Conservation (phyloP, 2,888 invertebrate genomes). For the Ischnura elegans region DNA sequence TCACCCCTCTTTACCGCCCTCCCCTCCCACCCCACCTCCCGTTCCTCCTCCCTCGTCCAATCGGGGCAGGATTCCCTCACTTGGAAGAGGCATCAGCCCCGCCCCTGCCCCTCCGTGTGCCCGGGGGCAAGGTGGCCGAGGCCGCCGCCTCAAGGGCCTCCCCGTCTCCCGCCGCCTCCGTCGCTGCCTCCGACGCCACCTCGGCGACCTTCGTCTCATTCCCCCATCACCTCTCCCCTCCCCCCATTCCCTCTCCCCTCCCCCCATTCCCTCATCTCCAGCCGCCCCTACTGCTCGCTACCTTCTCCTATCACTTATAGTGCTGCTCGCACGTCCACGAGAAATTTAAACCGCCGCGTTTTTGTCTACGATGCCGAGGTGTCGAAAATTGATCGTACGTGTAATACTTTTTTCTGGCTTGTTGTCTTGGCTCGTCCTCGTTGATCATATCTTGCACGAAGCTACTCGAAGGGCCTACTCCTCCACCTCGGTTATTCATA, state of each 20-base stretch:
- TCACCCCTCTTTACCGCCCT: neutral
- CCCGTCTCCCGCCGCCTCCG: neutral
- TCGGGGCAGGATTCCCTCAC: constrained; percentile 41
- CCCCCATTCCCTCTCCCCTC: neutral
- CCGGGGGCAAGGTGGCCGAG: constrained; percentile 57
- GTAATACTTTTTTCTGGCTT: neutral
- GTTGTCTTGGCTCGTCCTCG: neutral
- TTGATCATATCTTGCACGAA: neutral
- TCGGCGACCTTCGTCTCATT: constrained; percentile 57
- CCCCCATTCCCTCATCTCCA: constrained; percentile 13
- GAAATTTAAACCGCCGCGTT: neutral
- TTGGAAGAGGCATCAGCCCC: neutral
- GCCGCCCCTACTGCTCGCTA: neutral
- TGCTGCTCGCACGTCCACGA: neutral
- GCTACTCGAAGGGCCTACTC: neutral
- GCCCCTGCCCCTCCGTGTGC: constrained; percentile 19
- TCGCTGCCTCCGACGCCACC: constrained; percentile 37
- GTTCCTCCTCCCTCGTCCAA: neutral
- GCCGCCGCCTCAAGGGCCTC: constrained; percentile 53
- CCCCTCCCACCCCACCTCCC: neutral
- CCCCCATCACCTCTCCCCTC: neutral
- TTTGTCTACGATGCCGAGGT: neutral
- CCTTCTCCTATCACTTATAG: constrained; percentile 29
- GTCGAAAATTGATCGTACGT: constrained; percentile 25
- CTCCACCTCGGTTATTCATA: neutral